Percentiles rank a stretch among this genome's conserved stretches.
phyloP scores from a whole-genome alignment of 2,797 vertebrate genomes.

The Nannoperca australis region DNA sequence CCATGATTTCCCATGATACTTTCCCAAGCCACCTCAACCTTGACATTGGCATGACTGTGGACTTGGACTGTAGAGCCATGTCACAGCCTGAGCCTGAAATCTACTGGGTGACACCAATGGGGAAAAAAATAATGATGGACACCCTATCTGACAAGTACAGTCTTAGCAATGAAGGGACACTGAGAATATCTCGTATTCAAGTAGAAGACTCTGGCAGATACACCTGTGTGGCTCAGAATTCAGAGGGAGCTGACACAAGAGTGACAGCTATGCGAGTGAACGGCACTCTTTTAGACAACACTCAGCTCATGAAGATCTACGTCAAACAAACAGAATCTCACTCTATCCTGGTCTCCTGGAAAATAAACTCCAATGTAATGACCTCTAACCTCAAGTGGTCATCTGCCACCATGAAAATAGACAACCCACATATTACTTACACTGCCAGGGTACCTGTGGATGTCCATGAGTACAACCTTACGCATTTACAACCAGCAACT shows the following conservation, averaged over 20 bases:
- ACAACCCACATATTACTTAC: slow-evolving; percentile 97
- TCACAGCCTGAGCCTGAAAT: slow-evolving; percentile 97
- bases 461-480: slow-evolving; percentile 97
- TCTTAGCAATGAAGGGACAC: slow-evolving; percentile 91
- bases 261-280: slow-evolving; percentile 93
- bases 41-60: slow-evolving; percentile 89
- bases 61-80: slow-evolving; percentile 95
- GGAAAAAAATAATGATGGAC: slow-evolving; percentile 92
- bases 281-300: slow-evolving; percentile 92
- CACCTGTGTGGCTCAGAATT: slow-evolving; percentile 95
- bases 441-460: slow-evolving; percentile 96
- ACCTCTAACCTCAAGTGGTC: slow-evolving; percentile 97
- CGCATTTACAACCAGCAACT: slow-evolving; percentile 94
- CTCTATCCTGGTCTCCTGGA: slow-evolving; percentile 97
- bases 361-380: slow-evolving; percentile 95
- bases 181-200: slow-evolving; percentile 91
- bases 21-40: slow-evolving; percentile 93
- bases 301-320: slow-evolving; percentile 94
- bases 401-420: slow-evolving; percentile 97
- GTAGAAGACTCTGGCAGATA: slow-evolving; percentile 94
- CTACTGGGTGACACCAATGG: slow-evolving; percentile 97
- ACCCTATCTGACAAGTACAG: slow-evolving; percentile 92
- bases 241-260: slow-evolving; percentile 93
- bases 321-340: slow-evolving; percentile 94
- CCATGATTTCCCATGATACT: slow-evolving; percentile 93